Evolutionary conservation across 2,888 invertebrate genomes (phyloP), one percentile per base, ranked within the genome.

Genomic region (Scotopteryx bipunctaria): DNA sequence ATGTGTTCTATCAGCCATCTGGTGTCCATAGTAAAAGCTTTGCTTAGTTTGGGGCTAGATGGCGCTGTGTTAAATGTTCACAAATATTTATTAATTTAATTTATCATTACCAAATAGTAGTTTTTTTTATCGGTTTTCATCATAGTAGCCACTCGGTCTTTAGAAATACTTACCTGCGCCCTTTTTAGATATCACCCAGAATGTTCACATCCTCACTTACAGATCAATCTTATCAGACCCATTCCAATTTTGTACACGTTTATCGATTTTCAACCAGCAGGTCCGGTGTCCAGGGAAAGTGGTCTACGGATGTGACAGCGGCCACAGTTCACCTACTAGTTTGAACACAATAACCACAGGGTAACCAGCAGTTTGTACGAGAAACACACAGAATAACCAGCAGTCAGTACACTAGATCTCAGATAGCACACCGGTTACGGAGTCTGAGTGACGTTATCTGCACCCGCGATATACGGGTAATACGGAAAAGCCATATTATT

Each of bases 401-500:
- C 29, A 48, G 48, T 48, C 31, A 36, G 11, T 49, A 42, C 11
- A 16, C 15, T 4, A 54, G 54, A 54, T 54, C 41, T 36, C 6
- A 40, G 54, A 54, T 54, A 54, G 54, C 33, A 35, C 38, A 45
- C 57, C 48, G 43, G 55, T 45, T 46, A 51, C 53, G 51, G 46
- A 58, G 51, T 42, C 44, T 33, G 57, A 57, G 55, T 57, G 62
- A 59, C 62, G 54, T 56, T 62, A 62, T 62, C 62, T 54, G 41
- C 23, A 8, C 43, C 38, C 41, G 41, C 55, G 49, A 57, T 59
- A 56, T 59, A 62, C 57, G 54, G 47, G 54, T 58, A 55, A 50
- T 57, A 54, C 59, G 59, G 61, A 50, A 62, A 59, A 59, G 55
- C 57, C 55, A 52, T 57, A 62, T 61, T 55, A 61, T 61, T 59